phyloP scores from a whole-genome alignment of 1,140 invertebrate species.

The Carposina sasakii region DNA sequence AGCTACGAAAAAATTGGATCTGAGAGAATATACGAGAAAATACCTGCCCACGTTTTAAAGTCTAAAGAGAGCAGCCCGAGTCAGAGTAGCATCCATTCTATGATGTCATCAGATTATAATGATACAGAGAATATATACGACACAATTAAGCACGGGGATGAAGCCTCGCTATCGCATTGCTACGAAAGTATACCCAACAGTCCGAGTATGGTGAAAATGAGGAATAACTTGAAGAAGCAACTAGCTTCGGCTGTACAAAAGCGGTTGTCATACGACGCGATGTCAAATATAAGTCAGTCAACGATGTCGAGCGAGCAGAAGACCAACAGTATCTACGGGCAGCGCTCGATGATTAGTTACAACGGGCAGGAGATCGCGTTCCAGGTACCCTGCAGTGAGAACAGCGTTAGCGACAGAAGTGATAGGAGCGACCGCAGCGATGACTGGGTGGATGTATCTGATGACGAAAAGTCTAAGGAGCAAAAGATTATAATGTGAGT shows the following conservation, averaged over 20 bases:
- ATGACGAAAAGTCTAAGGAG: constrained; percentile 67
- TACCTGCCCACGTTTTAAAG: constrained; percentile 40
- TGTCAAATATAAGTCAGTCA: constrained; percentile 72
- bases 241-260: constrained; percentile 49
- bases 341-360: constrained; percentile 71
- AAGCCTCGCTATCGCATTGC: constrained; percentile 70
- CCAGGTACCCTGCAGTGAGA: constrained; percentile 64
- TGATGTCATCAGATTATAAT: constrained; percentile 59
- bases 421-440: constrained; percentile 76
- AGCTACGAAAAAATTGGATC: constrained; percentile 69
- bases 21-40: constrained; percentile 67
- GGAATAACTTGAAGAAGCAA: constrained; percentile 53
- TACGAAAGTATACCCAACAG: constrained; percentile 74
- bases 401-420: constrained; percentile 69
- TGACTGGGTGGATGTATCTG: constrained; percentile 79
- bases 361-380: constrained; percentile 66
- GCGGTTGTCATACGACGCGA: constrained; percentile 57
- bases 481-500: constrained; percentile 70
- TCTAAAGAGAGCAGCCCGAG: constrained; percentile 52
- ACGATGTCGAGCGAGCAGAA: constrained; percentile 77
- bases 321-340: constrained; percentile 78
- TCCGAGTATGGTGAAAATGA: constrained; percentile 59
- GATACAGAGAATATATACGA: constrained; percentile 75
- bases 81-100: constrained; percentile 49
- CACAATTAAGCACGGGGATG: constrained; percentile 72